phyloP scores from a whole-genome alignment of 2,113 vertebrate species.

The Athene noctua region DNA sequence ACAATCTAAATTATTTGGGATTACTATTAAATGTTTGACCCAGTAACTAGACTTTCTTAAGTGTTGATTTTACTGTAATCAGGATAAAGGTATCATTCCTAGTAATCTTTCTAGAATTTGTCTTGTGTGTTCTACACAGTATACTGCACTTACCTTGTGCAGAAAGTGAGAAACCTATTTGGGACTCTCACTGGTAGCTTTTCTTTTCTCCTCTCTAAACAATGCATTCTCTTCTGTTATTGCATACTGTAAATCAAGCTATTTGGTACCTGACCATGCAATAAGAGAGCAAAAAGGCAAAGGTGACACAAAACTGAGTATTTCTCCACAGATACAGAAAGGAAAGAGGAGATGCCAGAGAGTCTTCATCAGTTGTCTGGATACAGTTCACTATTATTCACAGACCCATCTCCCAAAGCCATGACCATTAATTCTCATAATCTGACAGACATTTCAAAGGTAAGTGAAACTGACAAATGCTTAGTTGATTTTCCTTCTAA shows the following conservation, averaged over 20 bases:
- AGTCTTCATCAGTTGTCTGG: constrained; percentile 45
- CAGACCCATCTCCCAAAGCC: constrained; percentile 57
- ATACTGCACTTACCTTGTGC: neutral
- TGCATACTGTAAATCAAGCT: constrained; percentile 45
- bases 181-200: neutral
- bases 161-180: neutral
- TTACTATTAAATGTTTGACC: neutral
- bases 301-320: constrained; percentile 40
- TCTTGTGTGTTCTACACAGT: neutral
- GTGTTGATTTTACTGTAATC: neutral
- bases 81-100: neutral
- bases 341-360: constrained; percentile 51
- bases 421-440: constrained; percentile 50
- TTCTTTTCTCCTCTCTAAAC: constrained; percentile 31
- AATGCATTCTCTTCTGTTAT: constrained; percentile 37
- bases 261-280: constrained; percentile 52
- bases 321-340: constrained; percentile 67
- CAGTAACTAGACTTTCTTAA: neutral
- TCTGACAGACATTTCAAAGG: constrained; percentile 75
- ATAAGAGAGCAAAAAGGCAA: constrained; percentile 54
- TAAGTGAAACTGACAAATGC: constrained; percentile 61
- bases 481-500: constrained; percentile 48
- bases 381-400: constrained; percentile 54
- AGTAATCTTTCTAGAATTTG: neutral
- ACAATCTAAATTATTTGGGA: neutral